phyloP scores from a whole-genome alignment of 2,888 invertebrate genomes.

The Autographa gamma region DNA sequence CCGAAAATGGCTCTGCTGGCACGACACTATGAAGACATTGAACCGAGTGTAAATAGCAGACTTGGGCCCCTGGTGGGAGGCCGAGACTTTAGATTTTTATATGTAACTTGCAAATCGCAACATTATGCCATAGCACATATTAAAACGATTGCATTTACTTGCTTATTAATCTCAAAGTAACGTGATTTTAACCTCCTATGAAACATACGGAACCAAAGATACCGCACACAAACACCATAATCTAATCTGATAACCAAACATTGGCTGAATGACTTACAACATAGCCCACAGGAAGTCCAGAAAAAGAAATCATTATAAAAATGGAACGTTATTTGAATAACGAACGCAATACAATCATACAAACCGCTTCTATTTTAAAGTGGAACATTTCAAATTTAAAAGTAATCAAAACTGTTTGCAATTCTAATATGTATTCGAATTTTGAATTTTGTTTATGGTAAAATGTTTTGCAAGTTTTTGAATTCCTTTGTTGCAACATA shows the following conservation, averaged over 20 bases:
- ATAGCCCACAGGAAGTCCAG: conserved; percentile 7
- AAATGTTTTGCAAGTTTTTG: not conserved
- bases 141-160: not conserved
- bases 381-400: conserved; percentile 2
- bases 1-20: too few species aligned
- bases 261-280: conserved; percentile 1
- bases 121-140: too few species aligned
- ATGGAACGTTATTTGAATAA: conserved; percentile 5
- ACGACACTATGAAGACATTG: too few species aligned
- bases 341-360: not conserved
- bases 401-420: not conserved
- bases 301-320: conserved; percentile 9
- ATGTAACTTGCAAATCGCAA: too few species aligned
- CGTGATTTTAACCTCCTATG: not conserved
- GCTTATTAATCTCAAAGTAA: not conserved
- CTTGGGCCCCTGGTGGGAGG: too few species aligned
- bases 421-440: not conserved
- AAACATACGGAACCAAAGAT: not conserved
- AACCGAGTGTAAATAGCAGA: too few species aligned
- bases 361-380: not conserved
- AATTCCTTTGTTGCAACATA: conserved; percentile 2
- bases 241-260: conserved; percentile 6
- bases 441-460: not conserved
- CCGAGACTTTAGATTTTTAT: too few species aligned
- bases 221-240: not conserved